Base-by-base conservation (phyloP, 1,140 invertebrate genomes). In the Orius laevigatus region DNA sequence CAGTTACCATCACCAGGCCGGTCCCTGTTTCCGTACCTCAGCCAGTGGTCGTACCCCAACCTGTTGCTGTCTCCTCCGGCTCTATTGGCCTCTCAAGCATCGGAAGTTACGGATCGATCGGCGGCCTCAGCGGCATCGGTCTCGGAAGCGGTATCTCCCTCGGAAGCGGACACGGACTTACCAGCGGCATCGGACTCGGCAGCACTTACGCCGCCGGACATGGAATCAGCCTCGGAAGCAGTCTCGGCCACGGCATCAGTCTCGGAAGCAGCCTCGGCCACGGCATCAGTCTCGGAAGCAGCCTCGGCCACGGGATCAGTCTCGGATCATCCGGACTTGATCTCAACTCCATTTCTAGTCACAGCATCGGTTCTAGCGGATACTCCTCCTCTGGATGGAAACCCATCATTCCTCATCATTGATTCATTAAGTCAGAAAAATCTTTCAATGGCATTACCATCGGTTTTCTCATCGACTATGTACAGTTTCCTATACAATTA, bases 161-260 rank as follows among this genome's bases (percentile, higher is more conserved):
- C 10, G 12, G 14, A n/a, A 15, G 31, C 16, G 34, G 38, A 10
- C 14, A 14, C 16, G 34, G 38, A 18, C 14, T n/a, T 48, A 12
- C 54, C 51, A n/a, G 32, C 15, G 16, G 55, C 49, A 12, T 32
- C 40, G 16, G 47, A 40, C 11, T 49, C 53, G 4, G 48, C 32
- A 40, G 40, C 4, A 25, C 32, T 32, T 20, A 20, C 46, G 34
- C n/a, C 38, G 18, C 11, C 25, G 12, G 8, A 34, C 10, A 19
- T 31, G n/a, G n/a, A 12, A 18, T 31, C 25, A 20, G 48, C 9
- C 15, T 19, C 34, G 48, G 48, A 39, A 31, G 18, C 25, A 9
- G 18, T 31, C 43, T 45, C 25, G 43, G 43, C 3, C 19, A 32
- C 32, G 43, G 43, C n/a, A 31, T 31, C 20, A 32, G 11, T 20